These are phyloP conservation scores for Eupithecia insigniata DNA, from an alignment of 2,888 invertebrate species.

Conservation along the genomic window DNA sequence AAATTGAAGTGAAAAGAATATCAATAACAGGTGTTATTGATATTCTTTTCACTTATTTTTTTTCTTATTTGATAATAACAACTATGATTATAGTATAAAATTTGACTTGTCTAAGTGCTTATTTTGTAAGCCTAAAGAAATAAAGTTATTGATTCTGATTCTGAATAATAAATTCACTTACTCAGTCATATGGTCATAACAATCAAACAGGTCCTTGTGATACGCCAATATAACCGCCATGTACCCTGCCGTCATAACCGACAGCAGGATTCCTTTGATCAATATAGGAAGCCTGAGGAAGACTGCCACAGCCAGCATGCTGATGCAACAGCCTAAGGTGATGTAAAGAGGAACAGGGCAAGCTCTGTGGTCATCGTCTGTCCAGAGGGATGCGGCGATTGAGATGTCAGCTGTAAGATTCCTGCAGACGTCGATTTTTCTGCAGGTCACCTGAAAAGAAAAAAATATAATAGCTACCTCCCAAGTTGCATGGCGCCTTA, in stretches of 20 bases:
- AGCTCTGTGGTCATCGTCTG: conserved; percentile 87
- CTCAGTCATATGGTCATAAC: conserved; percentile 91
- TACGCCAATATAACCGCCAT: conserved; percentile 91
- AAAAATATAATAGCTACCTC: too few relatives aligned
- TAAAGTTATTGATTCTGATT: too few relatives aligned
- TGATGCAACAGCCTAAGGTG: conserved; percentile 92
- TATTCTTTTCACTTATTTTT: too few relatives aligned
- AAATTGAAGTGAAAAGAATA: too few relatives aligned
- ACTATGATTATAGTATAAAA: too few relatives aligned
- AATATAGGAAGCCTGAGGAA: conserved; percentile 93
- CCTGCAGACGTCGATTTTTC: conserved; percentile 71
- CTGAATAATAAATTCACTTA: conserved; percentile 79
- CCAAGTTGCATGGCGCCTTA: too few relatives aligned
- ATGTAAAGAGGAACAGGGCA: conserved; percentile 95
- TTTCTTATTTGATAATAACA: too few relatives aligned
- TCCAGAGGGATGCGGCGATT: conserved; percentile 75
- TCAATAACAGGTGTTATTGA: too few relatives aligned
- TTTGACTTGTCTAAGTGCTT: too few relatives aligned
- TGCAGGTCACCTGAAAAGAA: conserved; percentile 73
- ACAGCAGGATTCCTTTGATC: conserved; percentile 90
- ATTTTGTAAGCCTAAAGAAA: too few relatives aligned
- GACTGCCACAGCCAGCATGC: conserved; percentile 92
- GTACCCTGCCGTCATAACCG: conserved; percentile 92
- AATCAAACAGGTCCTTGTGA: conserved; percentile 90
- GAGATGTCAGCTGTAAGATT: conserved; percentile 76